Percentiles rank a stretch among this genome's conserved stretches.
Evolutionary conservation across 1,140 invertebrate genomes (phyloP).

Genomic region (Berghia stephanieae): DNA sequence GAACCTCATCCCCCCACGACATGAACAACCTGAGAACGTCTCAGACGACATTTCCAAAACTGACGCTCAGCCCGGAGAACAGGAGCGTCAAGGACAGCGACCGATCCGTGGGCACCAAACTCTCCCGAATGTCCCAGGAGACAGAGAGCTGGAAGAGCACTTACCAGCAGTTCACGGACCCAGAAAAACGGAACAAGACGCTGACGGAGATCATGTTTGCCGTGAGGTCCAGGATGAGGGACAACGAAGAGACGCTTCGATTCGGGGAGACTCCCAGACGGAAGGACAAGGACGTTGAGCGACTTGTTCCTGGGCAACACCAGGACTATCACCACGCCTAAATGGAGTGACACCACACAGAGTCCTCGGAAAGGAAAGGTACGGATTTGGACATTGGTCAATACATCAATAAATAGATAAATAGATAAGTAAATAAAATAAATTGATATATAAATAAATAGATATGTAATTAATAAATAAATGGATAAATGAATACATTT

Average conservation of each 20-base stretch:
- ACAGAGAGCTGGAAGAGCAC: not conserved
- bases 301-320: not conserved
- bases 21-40: not conserved
- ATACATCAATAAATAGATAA: too few species aligned
- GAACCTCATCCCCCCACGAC: not conserved
- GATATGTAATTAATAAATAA: too few species aligned
- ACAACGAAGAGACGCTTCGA: not conserved
- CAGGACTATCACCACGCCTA: too few species aligned
- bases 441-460: too few species aligned
- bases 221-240: not conserved
- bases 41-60: not conserved
- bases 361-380: too few species aligned
- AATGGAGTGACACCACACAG: too few species aligned
- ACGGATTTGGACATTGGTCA: too few species aligned
- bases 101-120: not conserved
- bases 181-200: not conserved
- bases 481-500: too few species aligned
- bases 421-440: too few species aligned
- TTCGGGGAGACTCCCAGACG: not conserved
- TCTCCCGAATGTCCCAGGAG: not conserved
- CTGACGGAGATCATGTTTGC: constrained; percentile 12
- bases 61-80: not conserved
- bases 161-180: not conserved
- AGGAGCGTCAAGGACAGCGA: not conserved
- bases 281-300: not conserved